Conservation (phyloP, 1,140 invertebrate species). For the Neodiprion virginianus region DNA sequence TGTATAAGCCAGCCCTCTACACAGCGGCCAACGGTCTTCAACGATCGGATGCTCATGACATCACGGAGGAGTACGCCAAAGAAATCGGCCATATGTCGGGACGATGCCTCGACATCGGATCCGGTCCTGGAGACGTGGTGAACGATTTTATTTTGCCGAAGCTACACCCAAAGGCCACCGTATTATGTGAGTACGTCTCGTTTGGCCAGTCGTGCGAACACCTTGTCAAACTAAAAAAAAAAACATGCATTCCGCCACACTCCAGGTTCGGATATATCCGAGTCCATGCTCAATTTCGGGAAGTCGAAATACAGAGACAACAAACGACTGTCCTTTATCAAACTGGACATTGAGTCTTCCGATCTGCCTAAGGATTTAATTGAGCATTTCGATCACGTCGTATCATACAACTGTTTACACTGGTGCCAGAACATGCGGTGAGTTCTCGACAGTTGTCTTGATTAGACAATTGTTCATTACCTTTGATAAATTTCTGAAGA, state of each 20-base stretch:
- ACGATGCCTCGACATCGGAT: slow-evolving; percentile 76
- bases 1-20: slow-evolving; percentile 52
- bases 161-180: slow-evolving; percentile 59
- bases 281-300: slow-evolving; percentile 74
- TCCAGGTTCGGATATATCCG: slow-evolving; percentile 73
- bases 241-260: not conserved
- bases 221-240: slow-evolving; percentile 13
- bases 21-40: slow-evolving; percentile 70
- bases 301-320: slow-evolving; percentile 60
- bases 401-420: slow-evolving; percentile 84
- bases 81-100: slow-evolving; percentile 57
- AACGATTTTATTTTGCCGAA: slow-evolving; percentile 70
- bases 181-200: slow-evolving; percentile 41
- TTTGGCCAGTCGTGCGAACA: not conserved
- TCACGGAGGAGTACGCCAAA: slow-evolving; percentile 71
- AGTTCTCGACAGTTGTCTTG: slow-evolving; percentile 37
- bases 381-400: slow-evolving; percentile 72
- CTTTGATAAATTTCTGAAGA: not conserved
- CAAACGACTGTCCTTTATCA: slow-evolving; percentile 64
- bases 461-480: slow-evolving; percentile 16
- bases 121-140: slow-evolving; percentile 79
- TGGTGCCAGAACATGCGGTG: slow-evolving; percentile 81
- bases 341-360: slow-evolving; percentile 70
- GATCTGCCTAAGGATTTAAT: slow-evolving; percentile 60
- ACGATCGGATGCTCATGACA: slow-evolving; percentile 69